Evolutionary conservation across 2,797 vertebrate genomes (phyloP).

Genomic region (Hippocampus kuda): DNA sequence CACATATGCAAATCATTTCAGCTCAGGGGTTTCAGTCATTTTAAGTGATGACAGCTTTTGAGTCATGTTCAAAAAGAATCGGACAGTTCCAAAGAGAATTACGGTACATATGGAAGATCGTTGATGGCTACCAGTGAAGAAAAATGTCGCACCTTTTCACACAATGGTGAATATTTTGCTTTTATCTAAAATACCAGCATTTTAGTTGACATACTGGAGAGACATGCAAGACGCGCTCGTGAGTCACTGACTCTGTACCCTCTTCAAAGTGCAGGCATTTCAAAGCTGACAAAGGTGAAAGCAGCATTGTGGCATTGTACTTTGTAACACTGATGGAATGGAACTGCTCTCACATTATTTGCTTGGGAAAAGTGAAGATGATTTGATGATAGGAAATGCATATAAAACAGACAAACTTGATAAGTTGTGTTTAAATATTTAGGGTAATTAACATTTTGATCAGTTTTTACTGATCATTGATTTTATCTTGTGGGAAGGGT

Average conservation of each 20-base stretch:
- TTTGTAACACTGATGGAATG: conserved; percentile 25
- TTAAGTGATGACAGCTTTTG: conserved; percentile 12
- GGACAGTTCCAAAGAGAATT: conserved; percentile 30
- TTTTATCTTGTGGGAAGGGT: too few species aligned
- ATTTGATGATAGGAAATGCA: not conserved
- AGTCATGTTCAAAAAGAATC: conserved; percentile 36
- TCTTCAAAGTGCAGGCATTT: conserved; percentile 54
- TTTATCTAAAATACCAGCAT: conserved; percentile 43
- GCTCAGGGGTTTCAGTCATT: not conserved
- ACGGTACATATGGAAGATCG: conserved; percentile 43
- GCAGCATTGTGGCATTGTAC: conserved; percentile 21
- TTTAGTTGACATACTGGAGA: conserved; percentile 60
- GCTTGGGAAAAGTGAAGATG: not conserved
- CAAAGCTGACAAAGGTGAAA: conserved; percentile 51
- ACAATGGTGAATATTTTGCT: conserved; percentile 46
- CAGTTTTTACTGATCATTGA: not conserved
- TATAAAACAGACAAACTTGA: not conserved
- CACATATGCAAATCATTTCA: not conserved
- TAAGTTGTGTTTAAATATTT: not conserved
- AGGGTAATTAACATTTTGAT: not conserved
- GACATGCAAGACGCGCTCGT: conserved; percentile 42
- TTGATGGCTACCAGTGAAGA: conserved; percentile 47
- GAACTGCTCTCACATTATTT: conserved; percentile 21
- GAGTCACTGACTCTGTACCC: conserved; percentile 46
- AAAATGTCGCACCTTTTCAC: conserved; percentile 64